phyloP scores from a whole-genome alignment of 2,797 vertebrate species.

The Gambusia yucatana region DNA sequence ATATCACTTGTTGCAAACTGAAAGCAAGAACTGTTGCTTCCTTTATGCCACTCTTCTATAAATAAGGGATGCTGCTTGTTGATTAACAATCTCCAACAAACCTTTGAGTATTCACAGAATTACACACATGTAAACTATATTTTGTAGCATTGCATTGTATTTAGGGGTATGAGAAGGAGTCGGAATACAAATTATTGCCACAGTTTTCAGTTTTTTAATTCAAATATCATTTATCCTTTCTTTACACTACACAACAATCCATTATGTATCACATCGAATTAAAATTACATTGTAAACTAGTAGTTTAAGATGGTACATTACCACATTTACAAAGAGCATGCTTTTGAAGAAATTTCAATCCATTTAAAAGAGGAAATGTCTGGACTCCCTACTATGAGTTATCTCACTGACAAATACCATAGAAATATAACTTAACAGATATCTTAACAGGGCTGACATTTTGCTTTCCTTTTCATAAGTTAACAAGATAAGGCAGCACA shows the following conservation, averaged over 20 bases:
- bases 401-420: slow-evolving; percentile 28
- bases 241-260: too few relatives aligned
- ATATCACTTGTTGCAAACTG: background rate
- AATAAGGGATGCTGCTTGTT: background rate
- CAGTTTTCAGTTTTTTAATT: too few relatives aligned
- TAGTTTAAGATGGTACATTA: background rate
- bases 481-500: slow-evolving; percentile 27
- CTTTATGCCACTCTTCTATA: background rate
- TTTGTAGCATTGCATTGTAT: too few relatives aligned
- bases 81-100: too few relatives aligned
- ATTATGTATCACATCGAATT: too few relatives aligned
- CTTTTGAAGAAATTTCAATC: background rate
- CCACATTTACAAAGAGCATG: background rate
- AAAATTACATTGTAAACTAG: too few relatives aligned
- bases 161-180: too few relatives aligned
- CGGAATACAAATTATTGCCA: too few relatives aligned
- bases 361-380: slow-evolving; percentile 5
- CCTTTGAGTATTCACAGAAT: too few relatives aligned
- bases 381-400: slow-evolving; percentile 4
- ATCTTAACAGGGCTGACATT: slow-evolving; percentile 54
- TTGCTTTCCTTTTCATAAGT: slow-evolving; percentile 48
- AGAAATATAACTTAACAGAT: slow-evolving; percentile 31
- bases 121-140: too few relatives aligned
- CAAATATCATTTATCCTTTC: too few relatives aligned
- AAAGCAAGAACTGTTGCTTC: background rate